phyloP scores from a whole-genome alignment of 2,113 vertebrate genomes.

The Bungarus multicinctus region DNA sequence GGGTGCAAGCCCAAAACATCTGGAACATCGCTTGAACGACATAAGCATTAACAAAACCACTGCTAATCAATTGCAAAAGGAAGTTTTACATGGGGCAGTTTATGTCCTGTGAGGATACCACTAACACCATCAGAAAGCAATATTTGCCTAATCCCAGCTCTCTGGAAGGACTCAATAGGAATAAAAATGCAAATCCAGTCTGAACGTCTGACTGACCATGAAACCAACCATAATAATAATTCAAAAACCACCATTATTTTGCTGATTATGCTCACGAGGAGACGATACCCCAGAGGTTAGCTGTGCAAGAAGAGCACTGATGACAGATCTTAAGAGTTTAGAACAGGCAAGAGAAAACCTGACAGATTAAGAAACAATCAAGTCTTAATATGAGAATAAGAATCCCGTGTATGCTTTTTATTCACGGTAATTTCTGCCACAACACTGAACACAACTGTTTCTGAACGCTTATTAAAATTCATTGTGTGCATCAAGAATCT shows the following conservation, averaged over 20 bases:
- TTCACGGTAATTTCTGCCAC: not conserved
- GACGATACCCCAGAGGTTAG: not conserved
- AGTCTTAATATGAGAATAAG: not conserved
- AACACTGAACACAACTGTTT: not conserved
- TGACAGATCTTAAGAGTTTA: conserved; percentile 29
- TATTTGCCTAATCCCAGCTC: not conserved
- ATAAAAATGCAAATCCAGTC: not conserved
- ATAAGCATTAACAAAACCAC: not conserved
- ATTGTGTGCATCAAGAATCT: not conserved
- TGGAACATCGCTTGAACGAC: not conserved
- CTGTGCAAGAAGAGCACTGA: conserved; percentile 17
- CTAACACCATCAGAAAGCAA: not conserved
- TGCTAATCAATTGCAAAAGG: not conserved
- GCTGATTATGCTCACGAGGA: conserved; percentile 17
- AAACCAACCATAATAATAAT: not conserved
- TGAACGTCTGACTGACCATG: not conserved
- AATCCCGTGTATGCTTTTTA: not conserved
- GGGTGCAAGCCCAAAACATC: not conserved
- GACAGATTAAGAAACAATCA: conserved; percentile 5
- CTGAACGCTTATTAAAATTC: conserved; percentile 8
- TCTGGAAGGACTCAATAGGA: not conserved
- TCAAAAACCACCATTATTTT: not conserved
- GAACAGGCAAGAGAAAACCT: conserved; percentile 26
- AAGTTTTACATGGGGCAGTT: not conserved
- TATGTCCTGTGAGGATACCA: not conserved